Conservation (phyloP, 2,888 invertebrate species). For the Hypena proboscidalis region DNA sequence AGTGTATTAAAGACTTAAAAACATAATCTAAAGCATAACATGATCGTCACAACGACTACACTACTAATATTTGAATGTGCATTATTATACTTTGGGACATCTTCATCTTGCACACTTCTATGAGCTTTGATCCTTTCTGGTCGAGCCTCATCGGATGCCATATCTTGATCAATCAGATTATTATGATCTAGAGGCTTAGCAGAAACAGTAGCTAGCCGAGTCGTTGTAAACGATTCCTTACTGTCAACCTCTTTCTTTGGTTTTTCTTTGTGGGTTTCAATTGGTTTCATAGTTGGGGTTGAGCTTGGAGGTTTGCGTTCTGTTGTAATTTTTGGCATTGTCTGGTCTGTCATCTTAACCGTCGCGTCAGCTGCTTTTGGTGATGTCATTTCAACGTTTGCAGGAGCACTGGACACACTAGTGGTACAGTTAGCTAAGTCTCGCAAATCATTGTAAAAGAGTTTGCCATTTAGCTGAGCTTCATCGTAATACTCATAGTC, state of each 20-base stretch:
- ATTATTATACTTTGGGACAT: slow-evolving; percentile 38
- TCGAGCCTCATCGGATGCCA: slow-evolving; percentile 76
- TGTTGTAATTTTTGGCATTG: slow-evolving; percentile 21
- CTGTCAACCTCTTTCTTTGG: slow-evolving; percentile 32
- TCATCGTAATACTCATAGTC: slow-evolving; percentile 80
- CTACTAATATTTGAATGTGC: slow-evolving; percentile 48
- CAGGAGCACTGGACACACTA: background rate
- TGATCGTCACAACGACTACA: slow-evolving; percentile 43
- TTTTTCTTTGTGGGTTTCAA: slow-evolving; percentile 11
- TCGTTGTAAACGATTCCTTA: slow-evolving; percentile 60
- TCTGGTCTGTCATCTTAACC: slow-evolving; percentile 10
- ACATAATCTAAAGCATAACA: slow-evolving; percentile 54
- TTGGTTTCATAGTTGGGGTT: slow-evolving; percentile 3
- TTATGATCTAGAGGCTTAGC: slow-evolving; percentile 67
- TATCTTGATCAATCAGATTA: slow-evolving; percentile 58
- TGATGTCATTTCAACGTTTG: no score
- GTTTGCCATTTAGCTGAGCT: slow-evolving; percentile 70
- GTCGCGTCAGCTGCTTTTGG: no score
- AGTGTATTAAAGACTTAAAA: slow-evolving; percentile 45
- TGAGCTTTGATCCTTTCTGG: slow-evolving; percentile 70
- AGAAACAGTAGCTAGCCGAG: slow-evolving; percentile 73
- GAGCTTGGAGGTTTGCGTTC: slow-evolving; percentile 4
- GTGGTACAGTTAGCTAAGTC: slow-evolving; percentile 65
- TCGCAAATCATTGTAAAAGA: slow-evolving; percentile 73
- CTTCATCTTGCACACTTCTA: slow-evolving; percentile 60